Evolutionary conservation across 1,140 invertebrate genomes (phyloP).

Genomic region (Pseudomyrmex gracilis): DNA sequence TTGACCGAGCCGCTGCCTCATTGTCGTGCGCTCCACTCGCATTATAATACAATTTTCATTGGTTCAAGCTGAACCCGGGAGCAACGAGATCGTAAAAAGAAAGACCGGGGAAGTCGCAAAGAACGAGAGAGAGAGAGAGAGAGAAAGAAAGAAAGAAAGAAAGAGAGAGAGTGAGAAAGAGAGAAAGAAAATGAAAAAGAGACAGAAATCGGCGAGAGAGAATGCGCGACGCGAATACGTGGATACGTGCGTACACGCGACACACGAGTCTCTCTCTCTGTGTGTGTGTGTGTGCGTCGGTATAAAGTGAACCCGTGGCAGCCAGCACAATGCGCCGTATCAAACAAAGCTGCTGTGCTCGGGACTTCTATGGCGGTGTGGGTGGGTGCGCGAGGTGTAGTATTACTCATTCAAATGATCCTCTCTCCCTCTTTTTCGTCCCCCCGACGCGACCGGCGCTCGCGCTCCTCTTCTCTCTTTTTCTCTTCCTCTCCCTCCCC

Average conservation of each 20-base stretch:
- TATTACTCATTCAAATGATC: constrained; percentile 86
- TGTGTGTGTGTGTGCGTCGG: constrained; percentile 46
- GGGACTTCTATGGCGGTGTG: constrained; percentile 81
- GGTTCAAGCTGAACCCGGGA: constrained; percentile 66
- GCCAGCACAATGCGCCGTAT: constrained; percentile 83
- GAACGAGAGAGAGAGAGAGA: constrained; percentile 12
- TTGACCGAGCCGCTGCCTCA: constrained; percentile 77
- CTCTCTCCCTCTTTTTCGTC: constrained; percentile 76
- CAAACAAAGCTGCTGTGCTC: constrained; percentile 84
- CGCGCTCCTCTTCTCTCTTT: constrained; percentile 52
- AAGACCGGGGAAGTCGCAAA: constrained; percentile 1
- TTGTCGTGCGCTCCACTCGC: constrained; percentile 79
- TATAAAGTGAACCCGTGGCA: constrained; percentile 84
- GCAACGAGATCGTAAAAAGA: constrained; percentile 58
- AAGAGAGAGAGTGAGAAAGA: too few species aligned
- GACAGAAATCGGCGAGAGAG: constrained; percentile 53
- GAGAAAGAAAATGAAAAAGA: constrained; percentile 2
- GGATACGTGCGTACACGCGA: constrained; percentile 33
- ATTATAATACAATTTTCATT: constrained; percentile 85
- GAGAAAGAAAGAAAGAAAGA: constrained; percentile 43
- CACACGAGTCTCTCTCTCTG: not conserved
- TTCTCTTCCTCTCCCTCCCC: constrained; percentile 38
- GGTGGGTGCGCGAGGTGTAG: constrained; percentile 85
- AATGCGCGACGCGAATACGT: constrained; percentile 16
- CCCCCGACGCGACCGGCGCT: constrained; percentile 70